Evolutionary conservation across 2,888 invertebrate genomes (phyloP).

Genomic region (Drosophila basisetae): DNA sequence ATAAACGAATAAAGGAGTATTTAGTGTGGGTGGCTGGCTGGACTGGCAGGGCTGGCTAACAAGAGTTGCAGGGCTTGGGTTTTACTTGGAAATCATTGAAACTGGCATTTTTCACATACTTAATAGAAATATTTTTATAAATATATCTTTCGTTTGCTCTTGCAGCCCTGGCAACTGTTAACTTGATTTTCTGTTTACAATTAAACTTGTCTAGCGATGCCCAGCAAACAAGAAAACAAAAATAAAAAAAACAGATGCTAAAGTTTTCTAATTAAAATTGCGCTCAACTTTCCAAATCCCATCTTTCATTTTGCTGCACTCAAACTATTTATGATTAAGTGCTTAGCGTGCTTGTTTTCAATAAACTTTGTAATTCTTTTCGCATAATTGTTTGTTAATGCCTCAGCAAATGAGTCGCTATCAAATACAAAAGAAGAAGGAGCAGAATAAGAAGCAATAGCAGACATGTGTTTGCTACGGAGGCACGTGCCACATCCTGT

Average conservation of each 20-base stretch:
- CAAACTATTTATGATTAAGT: conserved; percentile 44
- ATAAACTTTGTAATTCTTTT: conserved; percentile 24
- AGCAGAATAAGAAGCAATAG: not conserved
- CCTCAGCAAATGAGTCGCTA: conserved; percentile 55
- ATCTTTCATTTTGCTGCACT: conserved; percentile 25
- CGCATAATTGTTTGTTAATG: conserved; percentile 65
- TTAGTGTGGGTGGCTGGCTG: not conserved
- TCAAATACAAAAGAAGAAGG: conserved; percentile 24
- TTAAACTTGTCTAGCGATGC: conserved; percentile 33
- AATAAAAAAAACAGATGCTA: conserved; percentile 57
- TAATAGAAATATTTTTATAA: not conserved
- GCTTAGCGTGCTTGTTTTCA: conserved; percentile 28
- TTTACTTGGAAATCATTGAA: not conserved
- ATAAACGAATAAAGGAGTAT: conserved; percentile 1
- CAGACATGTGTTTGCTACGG: conserved; percentile 13
- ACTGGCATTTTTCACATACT: not conserved
- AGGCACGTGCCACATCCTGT: conserved; percentile 31
- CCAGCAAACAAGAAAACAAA: conserved; percentile 25
- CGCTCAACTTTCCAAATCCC: conserved; percentile 52
- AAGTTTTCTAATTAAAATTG: conserved; percentile 76
- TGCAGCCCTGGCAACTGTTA: conserved; percentile 25
- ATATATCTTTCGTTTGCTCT: not conserved
- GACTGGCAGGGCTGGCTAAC: not conserved
- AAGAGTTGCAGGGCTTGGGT: conserved; percentile 9
- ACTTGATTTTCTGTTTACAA: conserved; percentile 24